Conservation (phyloP, 2,113 vertebrate species). For the Oreochromis aureus region DNA sequence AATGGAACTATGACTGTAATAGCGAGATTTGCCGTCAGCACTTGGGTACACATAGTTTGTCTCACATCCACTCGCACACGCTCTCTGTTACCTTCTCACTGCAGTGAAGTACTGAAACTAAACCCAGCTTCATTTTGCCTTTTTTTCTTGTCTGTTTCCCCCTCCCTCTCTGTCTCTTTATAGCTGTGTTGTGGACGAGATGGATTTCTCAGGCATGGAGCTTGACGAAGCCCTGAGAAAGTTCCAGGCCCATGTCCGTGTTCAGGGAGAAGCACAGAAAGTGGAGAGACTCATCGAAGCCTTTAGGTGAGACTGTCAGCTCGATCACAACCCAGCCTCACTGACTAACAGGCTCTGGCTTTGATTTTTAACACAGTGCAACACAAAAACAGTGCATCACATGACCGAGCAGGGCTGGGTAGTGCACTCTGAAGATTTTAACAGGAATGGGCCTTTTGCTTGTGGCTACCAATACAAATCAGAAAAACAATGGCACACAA, state of each 20-base stretch:
- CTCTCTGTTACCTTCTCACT: background rate
- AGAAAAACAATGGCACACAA: background rate
- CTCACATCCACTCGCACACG: background rate
- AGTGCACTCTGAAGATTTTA: background rate
- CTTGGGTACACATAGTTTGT: background rate
- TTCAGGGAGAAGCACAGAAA: slow-evolving; percentile 97
- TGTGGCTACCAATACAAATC: slow-evolving; percentile 16
- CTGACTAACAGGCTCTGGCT: slow-evolving; percentile 6
- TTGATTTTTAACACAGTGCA: background rate
- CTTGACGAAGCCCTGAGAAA: slow-evolving; percentile 94
- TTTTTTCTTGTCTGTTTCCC: background rate
- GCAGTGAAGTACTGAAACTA: background rate
- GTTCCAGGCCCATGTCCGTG: slow-evolving; percentile 96
- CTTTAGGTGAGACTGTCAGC: slow-evolving; percentile 83
- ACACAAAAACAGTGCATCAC: slow-evolving; percentile 8
- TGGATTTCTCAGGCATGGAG: slow-evolving; percentile 98
- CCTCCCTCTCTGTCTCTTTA: background rate
- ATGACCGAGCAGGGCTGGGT: background rate
- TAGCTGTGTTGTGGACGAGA: slow-evolving; percentile 97
- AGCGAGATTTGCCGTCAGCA: slow-evolving; percentile 35
- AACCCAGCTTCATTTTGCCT: background rate
- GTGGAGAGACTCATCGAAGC: slow-evolving; percentile 99
- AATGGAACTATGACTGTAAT: slow-evolving; percentile 43
- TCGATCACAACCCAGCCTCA: background rate
- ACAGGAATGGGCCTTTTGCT: slow-evolving; percentile 16